Conservation (phyloP, 2,888 invertebrate genomes). For the Pseudanteris insignis region DNA sequence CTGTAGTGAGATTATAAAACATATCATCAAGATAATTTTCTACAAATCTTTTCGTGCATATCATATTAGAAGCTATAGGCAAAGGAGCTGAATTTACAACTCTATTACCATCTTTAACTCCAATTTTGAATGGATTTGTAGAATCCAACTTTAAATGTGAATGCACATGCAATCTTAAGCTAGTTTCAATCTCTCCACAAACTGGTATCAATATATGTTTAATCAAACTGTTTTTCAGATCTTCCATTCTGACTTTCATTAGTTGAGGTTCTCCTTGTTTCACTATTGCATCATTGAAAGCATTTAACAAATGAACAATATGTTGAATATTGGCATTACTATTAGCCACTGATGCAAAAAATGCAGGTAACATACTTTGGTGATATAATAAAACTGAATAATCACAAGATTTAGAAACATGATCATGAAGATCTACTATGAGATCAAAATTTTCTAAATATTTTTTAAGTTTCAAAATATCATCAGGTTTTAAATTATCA, state of each 20-base stretch:
- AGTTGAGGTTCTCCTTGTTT: conserved; percentile 51
- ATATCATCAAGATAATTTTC: conserved; percentile 93
- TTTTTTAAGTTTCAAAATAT: conserved; percentile 70
- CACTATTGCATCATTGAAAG: conserved; percentile 55
- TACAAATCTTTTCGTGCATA: conserved; percentile 68
- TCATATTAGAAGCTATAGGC: conserved; percentile 50
- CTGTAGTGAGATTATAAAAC: conserved; percentile 97
- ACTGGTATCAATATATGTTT: conserved; percentile 75
- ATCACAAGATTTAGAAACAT: conserved; percentile 54
- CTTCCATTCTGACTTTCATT: conserved; percentile 41
- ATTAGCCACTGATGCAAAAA: conserved; percentile 54
- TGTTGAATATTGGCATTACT: conserved; percentile 56
- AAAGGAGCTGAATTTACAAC: conserved; percentile 55
- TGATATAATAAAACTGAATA: conserved; percentile 62
- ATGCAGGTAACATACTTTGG: conserved; percentile 62
- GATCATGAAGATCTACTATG: conserved; percentile 55
- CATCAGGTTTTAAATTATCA: conserved; percentile 61
- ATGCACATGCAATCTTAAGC: conserved; percentile 90
- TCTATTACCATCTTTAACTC: conserved; percentile 73
- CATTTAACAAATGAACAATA: conserved; percentile 56
- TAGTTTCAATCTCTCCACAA: conserved; percentile 90
- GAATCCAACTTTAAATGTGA: conserved; percentile 84
- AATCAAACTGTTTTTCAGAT: conserved; percentile 66
- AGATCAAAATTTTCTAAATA: conserved; percentile 63
- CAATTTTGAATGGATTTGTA: conserved; percentile 75